Evolutionary conservation across 2,888 invertebrate species (phyloP).

Genomic region (Campopleginae sp.): DNA sequence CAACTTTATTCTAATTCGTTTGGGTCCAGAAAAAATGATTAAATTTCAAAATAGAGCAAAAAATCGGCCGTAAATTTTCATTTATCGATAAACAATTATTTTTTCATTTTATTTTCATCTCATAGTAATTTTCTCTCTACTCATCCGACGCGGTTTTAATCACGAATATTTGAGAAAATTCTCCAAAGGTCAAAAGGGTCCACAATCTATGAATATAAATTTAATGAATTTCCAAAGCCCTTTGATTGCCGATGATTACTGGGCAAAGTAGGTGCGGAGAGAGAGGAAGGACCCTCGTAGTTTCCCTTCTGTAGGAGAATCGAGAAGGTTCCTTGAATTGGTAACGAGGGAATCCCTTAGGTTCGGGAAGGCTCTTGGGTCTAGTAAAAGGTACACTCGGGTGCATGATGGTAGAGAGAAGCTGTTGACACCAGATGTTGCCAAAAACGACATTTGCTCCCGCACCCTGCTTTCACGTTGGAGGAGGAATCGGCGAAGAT

Average conservation of each 20-base stretch:
- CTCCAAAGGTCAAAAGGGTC: not conserved
- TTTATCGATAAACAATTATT: not conserved
- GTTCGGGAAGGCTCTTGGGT: constrained; percentile 61
- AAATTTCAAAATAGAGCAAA: not conserved
- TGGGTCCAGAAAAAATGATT: not conserved
- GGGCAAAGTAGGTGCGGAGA: not conserved
- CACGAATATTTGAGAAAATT: not conserved
- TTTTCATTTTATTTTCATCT: not conserved
- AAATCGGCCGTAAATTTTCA: not conserved
- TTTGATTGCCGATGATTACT: constrained; percentile 43
- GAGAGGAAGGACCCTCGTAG: constrained; percentile 30
- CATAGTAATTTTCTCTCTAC: not conserved
- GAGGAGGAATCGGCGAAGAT: constrained; percentile 44
- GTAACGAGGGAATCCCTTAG: constrained; percentile 12
- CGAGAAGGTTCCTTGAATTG: constrained; percentile 33
- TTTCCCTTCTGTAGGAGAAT: not conserved
- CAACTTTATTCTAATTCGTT: not conserved
- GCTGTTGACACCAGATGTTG: constrained; percentile 78
- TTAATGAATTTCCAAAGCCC: constrained; percentile 53
- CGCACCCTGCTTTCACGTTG: constrained; percentile 16
- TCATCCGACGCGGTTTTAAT: not conserved
- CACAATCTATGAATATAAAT: not conserved
- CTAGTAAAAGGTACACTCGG: constrained; percentile 62
- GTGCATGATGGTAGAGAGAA: constrained; percentile 68
- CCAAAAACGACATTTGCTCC: constrained; percentile 71